Evolutionary conservation across 2,797 vertebrate species (phyloP), one percentile per base, ranked within the genome.

Genomic region (Threskiornis aethiopicus): DNA sequence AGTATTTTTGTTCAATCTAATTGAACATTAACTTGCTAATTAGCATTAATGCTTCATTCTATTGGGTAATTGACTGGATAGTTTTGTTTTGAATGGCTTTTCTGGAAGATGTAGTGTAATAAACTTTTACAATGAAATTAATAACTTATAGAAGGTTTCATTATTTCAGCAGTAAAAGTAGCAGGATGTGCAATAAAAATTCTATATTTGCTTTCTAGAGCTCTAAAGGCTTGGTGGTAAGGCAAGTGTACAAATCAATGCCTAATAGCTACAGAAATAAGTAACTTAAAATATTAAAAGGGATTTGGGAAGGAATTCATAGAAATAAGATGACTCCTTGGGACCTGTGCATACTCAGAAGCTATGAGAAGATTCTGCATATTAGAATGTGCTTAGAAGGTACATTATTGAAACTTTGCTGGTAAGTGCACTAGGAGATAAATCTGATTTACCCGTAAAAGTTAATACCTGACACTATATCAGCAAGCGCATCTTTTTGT

Each of bases 1-100:
- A 94, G 67, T 86, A 62, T 73, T 97, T 96, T 83, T 84, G 89
- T 95, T 86, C 91, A 87, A 94, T 92, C 54, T 83, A 93, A 91
- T 93, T 95, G 77, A 90, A 90, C 62, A 75, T 96, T 92, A 88
- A 89, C 76, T 96, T 92, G 78, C 72, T 96, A 96, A 97, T 94
- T 94, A 81, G 29, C 52, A 84, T 84, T 92, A 94, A 62, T 44
- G 67, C 61, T 92, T 96, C 58, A 84, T 91, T 97, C 88, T 86
- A 61, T 89, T 71, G 75, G 29, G 61, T 90, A 96, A 78, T 94
- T 93, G 66, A 77, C 62, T 93, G 33, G 26, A 13, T 80, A 47
- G 64, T 65, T 87, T 64, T 93, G 39, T 84, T 91, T 91, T 84
- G 58, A 92, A 73, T 80, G 46, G 76, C 46, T 93, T 87, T 95